phyloP scores from a whole-genome alignment of 2,797 vertebrate species.

The Rhabdophis nuchalis region DNA sequence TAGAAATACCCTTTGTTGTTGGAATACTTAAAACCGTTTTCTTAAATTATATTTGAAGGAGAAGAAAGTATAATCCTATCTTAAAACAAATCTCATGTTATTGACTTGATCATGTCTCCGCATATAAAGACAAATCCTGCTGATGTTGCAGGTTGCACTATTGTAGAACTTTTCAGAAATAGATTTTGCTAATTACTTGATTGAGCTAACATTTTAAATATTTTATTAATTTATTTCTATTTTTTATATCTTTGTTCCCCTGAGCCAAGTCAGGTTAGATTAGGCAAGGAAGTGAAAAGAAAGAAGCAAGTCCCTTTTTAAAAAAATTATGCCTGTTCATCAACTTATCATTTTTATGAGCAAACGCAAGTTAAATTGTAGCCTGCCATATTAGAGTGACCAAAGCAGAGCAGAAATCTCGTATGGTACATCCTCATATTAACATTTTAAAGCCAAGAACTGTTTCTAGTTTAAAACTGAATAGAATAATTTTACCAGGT shows the following conservation, averaged over 20 bases:
- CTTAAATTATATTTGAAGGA: neutral
- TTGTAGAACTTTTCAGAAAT: neutral
- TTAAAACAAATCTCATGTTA: neutral
- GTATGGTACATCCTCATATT: conserved; percentile 15
- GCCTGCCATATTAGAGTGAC: neutral
- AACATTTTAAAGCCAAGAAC: conserved; percentile 25
- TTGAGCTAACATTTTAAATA: conserved; percentile 14
- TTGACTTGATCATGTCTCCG: conserved; percentile 10
- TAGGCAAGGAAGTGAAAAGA: neutral
- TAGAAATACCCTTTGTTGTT: neutral
- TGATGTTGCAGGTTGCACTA: conserved; percentile 2
- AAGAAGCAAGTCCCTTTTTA: neutral
- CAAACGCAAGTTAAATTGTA: neutral
- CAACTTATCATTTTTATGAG: neutral
- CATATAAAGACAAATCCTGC: neutral
- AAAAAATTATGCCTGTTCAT: too few relatives aligned
- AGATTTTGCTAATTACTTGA: conserved; percentile 28
- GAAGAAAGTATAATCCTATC: neutral
- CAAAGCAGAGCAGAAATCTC: accelerated
- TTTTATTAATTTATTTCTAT: conserved; percentile 45
- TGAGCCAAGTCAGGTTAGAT: conserved; percentile 19
- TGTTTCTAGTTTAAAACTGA: conserved; percentile 11
- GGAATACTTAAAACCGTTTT: accelerated
- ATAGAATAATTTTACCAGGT: neutral
- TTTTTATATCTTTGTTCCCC: conserved; percentile 19